Base-by-base conservation (phyloP, 1,140 invertebrate genomes). In the Frieseomelitta varia region DNA sequence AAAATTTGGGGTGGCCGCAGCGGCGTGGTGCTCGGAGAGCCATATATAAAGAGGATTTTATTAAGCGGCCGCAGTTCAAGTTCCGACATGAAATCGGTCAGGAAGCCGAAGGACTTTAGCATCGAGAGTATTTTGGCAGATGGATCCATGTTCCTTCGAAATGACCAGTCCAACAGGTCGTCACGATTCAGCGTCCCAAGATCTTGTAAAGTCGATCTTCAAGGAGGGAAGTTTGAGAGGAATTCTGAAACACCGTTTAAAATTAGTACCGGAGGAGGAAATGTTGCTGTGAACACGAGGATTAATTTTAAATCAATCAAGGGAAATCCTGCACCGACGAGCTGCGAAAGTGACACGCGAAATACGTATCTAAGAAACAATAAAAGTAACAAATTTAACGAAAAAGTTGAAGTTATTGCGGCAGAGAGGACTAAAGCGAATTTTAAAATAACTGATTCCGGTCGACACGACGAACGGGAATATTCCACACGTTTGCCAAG, bases 71-170 rank as follows among this genome's bases (percentile, higher is more conserved):
- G 34, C 81, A 83, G 81, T 83, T 51, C 21, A 69, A 53, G 63
- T 69, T 83, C 61, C 53, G 81, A 58, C 81, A 69, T 56, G 65
- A 68, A 58, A 55, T 55, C 65, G 63, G 21, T 19, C 14, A 51
- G 74, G 19, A 78, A 69, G n/a, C 67, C 67, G n/a, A 83, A 30
- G 17, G 81, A 83, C n/a, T 94, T 94, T 75, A 94, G 93, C 80
- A 94, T 94, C 27, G 91, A 91, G 47, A 86, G 91, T 47, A 94
- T 94, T 21, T 68, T 83, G 12, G 65, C 81, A 8, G 74, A 83
- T 10, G 53, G 51, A 15, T 55, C 12, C 2, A 51, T n/a, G 12
- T 72, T 61, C 21, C 2, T 61, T 39, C 39, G 65, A 51, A 67
- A 30, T 30, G n/a, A 61, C 6, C 65, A 24, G 15, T 69, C 19